phyloP scores from a whole-genome alignment of 2,113 vertebrate genomes.

The Cervus canadensis region DNA sequence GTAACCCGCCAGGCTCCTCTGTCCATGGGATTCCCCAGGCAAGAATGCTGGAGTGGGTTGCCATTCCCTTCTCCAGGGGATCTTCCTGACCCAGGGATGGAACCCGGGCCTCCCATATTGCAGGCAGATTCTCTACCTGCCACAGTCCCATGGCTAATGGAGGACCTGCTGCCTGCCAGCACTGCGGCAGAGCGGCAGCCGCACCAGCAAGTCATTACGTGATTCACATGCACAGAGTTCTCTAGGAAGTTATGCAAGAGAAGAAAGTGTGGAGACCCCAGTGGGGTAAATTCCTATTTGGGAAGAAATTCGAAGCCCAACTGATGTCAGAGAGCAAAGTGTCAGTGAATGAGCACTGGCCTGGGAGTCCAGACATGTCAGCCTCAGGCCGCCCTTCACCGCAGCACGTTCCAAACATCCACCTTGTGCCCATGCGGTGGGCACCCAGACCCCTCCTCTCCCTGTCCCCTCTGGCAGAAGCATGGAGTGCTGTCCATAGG shows the following conservation, averaged over 20 bases:
- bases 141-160: background rate
- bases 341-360: background rate
- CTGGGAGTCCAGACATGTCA: background rate
- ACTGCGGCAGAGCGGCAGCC: background rate
- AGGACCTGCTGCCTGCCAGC: background rate
- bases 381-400: background rate
- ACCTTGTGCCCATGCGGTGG: accelerated
- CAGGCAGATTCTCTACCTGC: background rate
- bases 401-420: accelerated
- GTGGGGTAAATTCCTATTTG: background rate
- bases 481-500: accelerated
- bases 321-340: background rate
- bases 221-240: background rate
- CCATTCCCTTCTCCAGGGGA: background rate
- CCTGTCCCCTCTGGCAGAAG: background rate
- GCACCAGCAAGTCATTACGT: background rate
- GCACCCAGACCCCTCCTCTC: background rate
- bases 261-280: background rate
- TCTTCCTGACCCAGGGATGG: background rate
- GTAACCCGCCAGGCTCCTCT: background rate
- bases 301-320: background rate
- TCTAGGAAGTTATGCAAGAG: background rate
- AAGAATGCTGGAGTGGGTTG: background rate
- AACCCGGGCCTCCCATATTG: background rate
- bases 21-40: background rate